Evolutionary conservation across 2,113 vertebrate species (phyloP), one percentile per base, ranked within the genome.

Genomic region (Callithrix jacchus): DNA sequence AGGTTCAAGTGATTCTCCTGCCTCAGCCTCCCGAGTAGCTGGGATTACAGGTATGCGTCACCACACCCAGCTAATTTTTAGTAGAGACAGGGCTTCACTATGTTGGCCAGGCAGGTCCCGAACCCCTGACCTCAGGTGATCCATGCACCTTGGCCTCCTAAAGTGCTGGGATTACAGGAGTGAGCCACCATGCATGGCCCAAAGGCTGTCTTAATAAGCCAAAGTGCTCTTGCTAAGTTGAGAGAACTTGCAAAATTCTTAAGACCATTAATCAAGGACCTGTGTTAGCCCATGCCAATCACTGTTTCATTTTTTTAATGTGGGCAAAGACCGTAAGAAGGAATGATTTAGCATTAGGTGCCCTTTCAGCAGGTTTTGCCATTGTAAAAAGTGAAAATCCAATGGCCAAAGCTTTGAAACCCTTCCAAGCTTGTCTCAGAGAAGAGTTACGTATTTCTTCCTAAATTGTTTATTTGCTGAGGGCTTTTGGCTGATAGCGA

Each of bases 301-400:
- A 54, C 20, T 8, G 52, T 16, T 47, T 66, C 13, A 42, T 35
- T 12, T 49, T 47, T 25, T 68, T 32, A 17, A 77, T 18, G 37
- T 20, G 18, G 30, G 9, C 93, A 92, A 92, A 93, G 95, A 93
- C 83, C 58, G 49, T 37, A 94, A 97, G 90, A 97, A 86, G 94
- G 91, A 97, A 97, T 87, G 68, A 93, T 45, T 80, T 94, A 66
- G 32, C 45, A 35, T 52, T 89, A 97, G 81, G 96, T 97, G 84
- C 95, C 74, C 88, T 17, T 52, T 42, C 8, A 80, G 56, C 8
- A 21, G 37, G n/a, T 77, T 64, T 94, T 85, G 25, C 54, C 54
- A 0, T 42, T 42, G 37, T 1, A 11, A 0, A 0, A 21, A 82
- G 82, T 56, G 16, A 95, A 93, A 95, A 52, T 1, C 80, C 73